Evolutionary conservation across 2,797 vertebrate genomes (phyloP).

Genomic region (Chaunax sp.): DNA sequence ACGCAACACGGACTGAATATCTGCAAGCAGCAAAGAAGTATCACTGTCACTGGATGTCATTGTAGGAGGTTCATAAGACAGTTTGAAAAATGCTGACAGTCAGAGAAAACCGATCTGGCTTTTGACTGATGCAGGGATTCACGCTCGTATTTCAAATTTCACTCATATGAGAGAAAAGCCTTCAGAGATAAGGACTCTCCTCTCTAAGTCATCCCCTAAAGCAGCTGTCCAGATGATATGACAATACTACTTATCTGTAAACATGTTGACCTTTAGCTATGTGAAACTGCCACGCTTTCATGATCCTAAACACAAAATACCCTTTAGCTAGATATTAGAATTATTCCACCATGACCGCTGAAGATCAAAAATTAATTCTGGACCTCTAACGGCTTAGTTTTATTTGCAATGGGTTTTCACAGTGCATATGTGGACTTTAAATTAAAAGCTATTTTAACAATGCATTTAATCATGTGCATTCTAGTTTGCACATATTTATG

Average conservation of each 20-base stretch:
- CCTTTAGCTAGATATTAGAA: too few species aligned
- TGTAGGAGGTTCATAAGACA: not conserved
- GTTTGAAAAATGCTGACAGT: slow-evolving; percentile 2
- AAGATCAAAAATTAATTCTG: too few species aligned
- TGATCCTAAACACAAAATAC: not conserved
- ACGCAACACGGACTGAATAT: too few species aligned
- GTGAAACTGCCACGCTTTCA: too few species aligned
- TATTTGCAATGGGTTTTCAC: not conserved
- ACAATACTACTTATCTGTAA: too few species aligned
- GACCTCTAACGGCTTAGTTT: not conserved
- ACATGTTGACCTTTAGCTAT: too few species aligned
- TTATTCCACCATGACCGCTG: too few species aligned
- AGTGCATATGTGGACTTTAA: not conserved
- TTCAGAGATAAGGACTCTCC: not conserved
- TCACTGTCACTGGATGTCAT: not conserved
- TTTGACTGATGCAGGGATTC: not conserved
- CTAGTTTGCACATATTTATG: too few species aligned
- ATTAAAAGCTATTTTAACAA: not conserved
- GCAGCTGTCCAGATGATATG: not conserved
- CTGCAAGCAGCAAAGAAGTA: not conserved
- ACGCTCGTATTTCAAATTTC: not conserved
- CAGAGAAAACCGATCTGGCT: not conserved
- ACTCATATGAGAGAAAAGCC: not conserved
- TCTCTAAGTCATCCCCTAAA: not conserved
- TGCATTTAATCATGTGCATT: too few species aligned